Base-by-base conservation (phyloP, 2,113 vertebrate genomes). In the Megalops atlanticus region DNA sequence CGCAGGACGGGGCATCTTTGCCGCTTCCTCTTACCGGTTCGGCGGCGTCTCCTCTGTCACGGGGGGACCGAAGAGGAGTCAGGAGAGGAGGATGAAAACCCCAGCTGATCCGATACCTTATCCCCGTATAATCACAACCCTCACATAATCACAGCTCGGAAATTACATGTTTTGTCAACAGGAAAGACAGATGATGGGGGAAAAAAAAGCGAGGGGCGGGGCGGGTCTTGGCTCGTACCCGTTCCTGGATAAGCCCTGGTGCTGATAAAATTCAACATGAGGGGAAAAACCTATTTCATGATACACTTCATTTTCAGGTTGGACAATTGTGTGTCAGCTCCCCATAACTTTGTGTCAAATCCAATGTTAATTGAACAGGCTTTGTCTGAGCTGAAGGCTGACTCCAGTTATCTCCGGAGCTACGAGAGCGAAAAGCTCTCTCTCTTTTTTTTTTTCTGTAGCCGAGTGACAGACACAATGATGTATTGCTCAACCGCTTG, bases 401-500 rank as follows among this genome's bases (percentile, higher is more conserved):
- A 68, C 80, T 74, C 35, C 79, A 39, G 72, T 71, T 80, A 80
- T 80, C 79, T 45, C 47, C 33, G 33, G 33, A 52, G 79, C 70
- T 47, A 80, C 83, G 86, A 83, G 82, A 85, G 83, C 82, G 82
- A 88, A 84, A 88, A 90, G 83, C 54, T 86, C 77, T 77, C 78
- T 81, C 71, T n/a, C n/a, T n/a, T 24, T 24, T 3, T 49, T 49
- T 31, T 64, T 64, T 87, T 87, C 85, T 72, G 78, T 75, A 82
- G 77, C 85, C 83, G 88, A 91, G 82, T 93, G 92, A 92, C 90
- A 91, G 89, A 84, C 87, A 84, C 85, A 83, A 84, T 94, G 92
- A 94, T 94, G 88, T 91, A 93, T 92, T 91, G 91, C 90, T 89
- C 84, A 68, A 82, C 83, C 85, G 89, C 84, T 87, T 85, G 85